A percentile compares a stretch with the other conserved stretches of the same genome.
Evolutionary conservation across 2,888 invertebrate species (phyloP).

Genomic region (Dryomyza anilis): DNA sequence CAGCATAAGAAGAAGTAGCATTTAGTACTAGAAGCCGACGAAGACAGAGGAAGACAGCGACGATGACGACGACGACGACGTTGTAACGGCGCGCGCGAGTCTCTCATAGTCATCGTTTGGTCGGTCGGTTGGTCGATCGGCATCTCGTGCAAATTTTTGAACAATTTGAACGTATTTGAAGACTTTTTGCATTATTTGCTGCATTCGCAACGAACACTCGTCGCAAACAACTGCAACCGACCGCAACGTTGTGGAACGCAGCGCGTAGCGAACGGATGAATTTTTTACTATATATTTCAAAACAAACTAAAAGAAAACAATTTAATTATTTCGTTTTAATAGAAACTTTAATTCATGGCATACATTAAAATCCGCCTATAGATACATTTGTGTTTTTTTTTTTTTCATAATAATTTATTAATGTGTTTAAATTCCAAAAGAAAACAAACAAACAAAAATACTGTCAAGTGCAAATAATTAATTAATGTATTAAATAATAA

Average conservation of each 20-base stretch:
- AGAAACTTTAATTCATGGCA: too few species aligned
- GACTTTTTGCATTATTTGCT: slow-evolving; percentile 59
- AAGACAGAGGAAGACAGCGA: neutral
- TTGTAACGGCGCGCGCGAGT: slow-evolving; percentile 1
- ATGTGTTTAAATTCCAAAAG: slow-evolving; percentile 21
- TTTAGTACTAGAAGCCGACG: too few species aligned
- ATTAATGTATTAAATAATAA: too few species aligned
- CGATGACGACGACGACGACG: neutral
- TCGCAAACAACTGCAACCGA: slow-evolving; percentile 60
- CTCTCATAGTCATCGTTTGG: neutral
- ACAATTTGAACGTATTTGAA: slow-evolving; percentile 32
- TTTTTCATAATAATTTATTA: neutral
- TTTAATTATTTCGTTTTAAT: too few species aligned
- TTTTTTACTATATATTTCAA: too few species aligned
- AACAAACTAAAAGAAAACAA: too few species aligned
- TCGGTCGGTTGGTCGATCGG: neutral
- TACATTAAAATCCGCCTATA: neutral
- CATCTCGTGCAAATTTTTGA: slow-evolving; percentile 4
- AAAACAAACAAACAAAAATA: slow-evolving; percentile 28
- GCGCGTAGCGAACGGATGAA: slow-evolving; percentile 54
- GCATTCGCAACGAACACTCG: slow-evolving; percentile 60
- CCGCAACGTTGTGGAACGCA: slow-evolving; percentile 60
- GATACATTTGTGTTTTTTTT: slow-evolving; percentile 9
- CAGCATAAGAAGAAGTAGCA: neutral
- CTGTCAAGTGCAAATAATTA: too few species aligned